Base-by-base conservation (phyloP, 2,113 vertebrate genomes). In the Opisthocomus hoazin region DNA sequence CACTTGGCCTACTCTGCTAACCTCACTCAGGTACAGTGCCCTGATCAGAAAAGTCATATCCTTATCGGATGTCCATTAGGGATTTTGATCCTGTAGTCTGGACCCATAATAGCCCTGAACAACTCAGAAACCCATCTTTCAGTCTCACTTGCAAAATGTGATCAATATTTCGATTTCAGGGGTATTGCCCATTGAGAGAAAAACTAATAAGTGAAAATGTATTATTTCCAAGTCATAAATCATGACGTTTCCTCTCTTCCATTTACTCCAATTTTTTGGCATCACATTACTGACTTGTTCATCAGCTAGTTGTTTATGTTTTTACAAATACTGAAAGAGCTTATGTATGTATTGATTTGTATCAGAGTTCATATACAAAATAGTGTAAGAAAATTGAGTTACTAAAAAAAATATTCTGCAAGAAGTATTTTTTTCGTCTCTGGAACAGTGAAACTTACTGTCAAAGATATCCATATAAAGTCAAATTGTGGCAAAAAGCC, bases 391-490 rank as follows among this genome's bases (percentile, higher is more conserved):
- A 45, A 61, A 77, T 10, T 53, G 48, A 87, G 36, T 73, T 79
- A 76, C 90, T 82, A 64, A 91, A 94, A 91, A 71, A 46, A 0
- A 22, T 53, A n/a, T 79, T 90, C 50, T 3, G 1, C 32, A 76
- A 61, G 86, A 95, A 86, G 39, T 75, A 92, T 87, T 86, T 89
- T 93, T 84, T 87, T 92, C 10, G n/a, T 75, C 46, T 85, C 79
- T 87, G 61, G 6, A 85, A 37, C 34, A 80, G 30, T 77, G 77
- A 87, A 50, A 93, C 84, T 91, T 94, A 41, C 15, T 84, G 58
- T 53, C n/a, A 68, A 68, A 82, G 45, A 6, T 83, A 86, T 43
- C 48, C 7, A 63, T 69, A 73, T 76, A 80, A 93, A 96, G 4
- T 86, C 10, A 78, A 68, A 76, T 73, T 65, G 41, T 83, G 37